A percentile compares a stretch with the other conserved stretches of the same genome.
These are phyloP conservation scores for Stenoptilia bipunctidactyla DNA, from an alignment of 2,888 invertebrate species.

Conservation along the genomic window DNA sequence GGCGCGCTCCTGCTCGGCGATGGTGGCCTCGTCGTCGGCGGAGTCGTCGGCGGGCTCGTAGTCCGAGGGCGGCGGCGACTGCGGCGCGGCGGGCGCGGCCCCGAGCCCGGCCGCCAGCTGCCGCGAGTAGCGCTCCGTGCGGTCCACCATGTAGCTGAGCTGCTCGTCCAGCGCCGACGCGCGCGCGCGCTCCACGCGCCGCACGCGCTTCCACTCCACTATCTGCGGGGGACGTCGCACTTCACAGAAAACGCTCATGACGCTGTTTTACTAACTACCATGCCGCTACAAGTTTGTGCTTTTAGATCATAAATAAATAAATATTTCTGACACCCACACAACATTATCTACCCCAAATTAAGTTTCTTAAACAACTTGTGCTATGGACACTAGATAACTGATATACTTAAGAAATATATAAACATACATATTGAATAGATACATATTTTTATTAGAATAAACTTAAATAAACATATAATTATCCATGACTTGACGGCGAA, in stretches of 20 bases:
- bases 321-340: no score
- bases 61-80: slow-evolving; percentile 76
- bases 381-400: no score
- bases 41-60: slow-evolving; percentile 79
- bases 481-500: no score
- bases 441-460: no score
- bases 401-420: no score
- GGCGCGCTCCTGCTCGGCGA: slow-evolving; percentile 66
- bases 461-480: no score
- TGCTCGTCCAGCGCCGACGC: slow-evolving; percentile 96
- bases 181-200: slow-evolving; percentile 92
- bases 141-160: slow-evolving; percentile 97
- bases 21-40: slow-evolving; percentile 71
- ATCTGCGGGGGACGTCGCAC: no score
- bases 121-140: slow-evolving; percentile 96
- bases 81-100: slow-evolving; percentile 34
- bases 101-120: slow-evolving; percentile 87
- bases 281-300: no score
- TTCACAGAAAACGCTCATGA: slow-evolving; percentile 27
- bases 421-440: no score
- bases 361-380: no score
- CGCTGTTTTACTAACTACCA: background rate
- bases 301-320: no score
- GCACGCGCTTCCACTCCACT: slow-evolving; percentile 94
- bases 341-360: no score